Evolutionary conservation across 1,140 invertebrate genomes (phyloP).

Genomic region (Semibalanus balanoides): DNA sequence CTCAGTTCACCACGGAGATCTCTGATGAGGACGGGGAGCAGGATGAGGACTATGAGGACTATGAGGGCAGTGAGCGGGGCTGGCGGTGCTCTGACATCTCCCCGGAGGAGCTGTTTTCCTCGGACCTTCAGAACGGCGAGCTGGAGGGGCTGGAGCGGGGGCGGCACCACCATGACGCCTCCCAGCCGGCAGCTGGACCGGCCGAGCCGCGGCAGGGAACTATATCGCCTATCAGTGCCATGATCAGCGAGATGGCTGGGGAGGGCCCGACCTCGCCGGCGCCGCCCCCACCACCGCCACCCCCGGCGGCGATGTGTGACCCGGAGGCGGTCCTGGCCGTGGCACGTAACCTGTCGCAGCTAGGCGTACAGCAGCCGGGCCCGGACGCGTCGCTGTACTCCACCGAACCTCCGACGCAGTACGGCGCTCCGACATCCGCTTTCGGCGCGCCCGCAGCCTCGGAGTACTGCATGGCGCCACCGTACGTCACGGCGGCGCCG

Average conservation of each 20-base stretch:
- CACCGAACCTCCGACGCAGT: no score
- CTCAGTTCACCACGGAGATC: no score
- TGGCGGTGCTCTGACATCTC: neutral
- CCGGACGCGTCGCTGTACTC: no score
- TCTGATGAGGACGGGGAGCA: neutral
- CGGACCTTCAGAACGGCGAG: neutral
- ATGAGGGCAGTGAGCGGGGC: neutral
- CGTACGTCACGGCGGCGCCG: no score
- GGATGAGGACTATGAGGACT: neutral
- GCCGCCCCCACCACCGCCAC: no score
- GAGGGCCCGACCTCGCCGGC: neutral
- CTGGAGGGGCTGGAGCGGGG: neutral
- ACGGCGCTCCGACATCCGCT: no score
- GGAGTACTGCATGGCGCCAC: no score
- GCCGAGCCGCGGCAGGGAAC: neutral
- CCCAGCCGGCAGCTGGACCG: no score
- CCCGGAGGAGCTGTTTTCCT: neutral
- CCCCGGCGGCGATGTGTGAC: neutral
- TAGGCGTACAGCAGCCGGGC: neutral
- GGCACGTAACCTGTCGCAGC: neutral
- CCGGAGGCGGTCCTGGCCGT: neutral
- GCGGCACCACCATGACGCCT: no score
- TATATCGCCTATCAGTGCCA: neutral
- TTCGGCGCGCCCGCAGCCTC: no score
- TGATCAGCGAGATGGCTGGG: neutral